These are phyloP conservation scores for Ceratosolen fusciceps DNA, from an alignment of 1,140 invertebrate species.

Conservation along the genomic window DNA sequence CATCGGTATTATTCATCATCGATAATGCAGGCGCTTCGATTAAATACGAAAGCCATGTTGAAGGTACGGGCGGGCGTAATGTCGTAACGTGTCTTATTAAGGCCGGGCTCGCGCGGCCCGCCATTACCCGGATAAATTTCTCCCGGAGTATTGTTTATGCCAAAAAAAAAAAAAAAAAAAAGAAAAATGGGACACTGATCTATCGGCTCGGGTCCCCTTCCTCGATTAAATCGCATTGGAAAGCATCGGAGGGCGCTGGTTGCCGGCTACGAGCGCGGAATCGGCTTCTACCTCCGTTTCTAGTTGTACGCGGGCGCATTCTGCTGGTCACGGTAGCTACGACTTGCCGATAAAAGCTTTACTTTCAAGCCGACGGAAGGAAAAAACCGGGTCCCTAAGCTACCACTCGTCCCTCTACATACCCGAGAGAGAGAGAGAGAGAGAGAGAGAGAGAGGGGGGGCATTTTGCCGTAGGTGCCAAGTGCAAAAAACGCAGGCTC, in stretches of 20 bases:
- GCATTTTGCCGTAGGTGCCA: no score
- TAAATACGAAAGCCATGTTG: no score
- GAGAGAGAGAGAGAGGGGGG: no score
- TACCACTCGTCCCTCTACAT: no score
- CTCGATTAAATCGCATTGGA: neutral
- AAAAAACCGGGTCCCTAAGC: no score
- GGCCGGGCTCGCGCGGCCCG: no score
- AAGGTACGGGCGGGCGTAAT: no score
- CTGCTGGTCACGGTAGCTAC: neutral
- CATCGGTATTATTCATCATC: slow-evolving; percentile 4
- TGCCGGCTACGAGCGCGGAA: neutral
- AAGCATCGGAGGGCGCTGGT: neutral
- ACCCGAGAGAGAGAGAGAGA: no score
- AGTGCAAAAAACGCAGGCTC: no score
- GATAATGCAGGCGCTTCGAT: neutral
- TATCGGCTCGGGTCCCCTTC: neutral
- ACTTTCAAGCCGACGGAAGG: neutral
- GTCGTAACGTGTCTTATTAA: neutral
- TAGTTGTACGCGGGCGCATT: neutral
- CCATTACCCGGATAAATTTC: neutral
- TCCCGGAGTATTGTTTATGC: no score
- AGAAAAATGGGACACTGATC: neutral
- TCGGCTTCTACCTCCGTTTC: neutral
- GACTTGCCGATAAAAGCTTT: neutral
- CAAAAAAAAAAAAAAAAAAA: no score